A percentile compares a stretch with the other conserved stretches of the same genome.
Evolutionary conservation across 2,888 invertebrate genomes (phyloP).

Genomic region (Drepanosiphum platanoidis): DNA sequence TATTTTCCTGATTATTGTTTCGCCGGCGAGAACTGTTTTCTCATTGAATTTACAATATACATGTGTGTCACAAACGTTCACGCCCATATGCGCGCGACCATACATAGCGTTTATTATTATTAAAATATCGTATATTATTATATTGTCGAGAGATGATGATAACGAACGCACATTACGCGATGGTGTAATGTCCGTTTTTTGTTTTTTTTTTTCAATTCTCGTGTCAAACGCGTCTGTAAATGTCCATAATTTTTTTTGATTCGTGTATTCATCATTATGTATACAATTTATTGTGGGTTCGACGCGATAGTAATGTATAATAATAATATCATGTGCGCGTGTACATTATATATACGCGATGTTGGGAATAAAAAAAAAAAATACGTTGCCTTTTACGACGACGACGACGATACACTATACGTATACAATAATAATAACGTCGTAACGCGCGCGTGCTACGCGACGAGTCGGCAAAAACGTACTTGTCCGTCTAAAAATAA

Average conservation of each 20-base stretch:
- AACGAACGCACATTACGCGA: background rate
- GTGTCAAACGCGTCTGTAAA: background rate
- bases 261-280: too few relatives aligned
- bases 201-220: background rate
- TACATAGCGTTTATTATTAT: background rate
- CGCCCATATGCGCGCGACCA: background rate
- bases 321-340: background rate
- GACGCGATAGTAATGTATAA: background rate
- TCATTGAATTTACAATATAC: slow-evolving; percentile 4
- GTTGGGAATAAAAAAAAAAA: too few relatives aligned
- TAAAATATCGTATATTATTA: background rate
- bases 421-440: too few relatives aligned
- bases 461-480: too few relatives aligned
- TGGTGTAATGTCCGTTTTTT: background rate
- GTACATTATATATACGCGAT: too few relatives aligned
- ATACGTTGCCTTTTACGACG: slow-evolving; percentile 29
- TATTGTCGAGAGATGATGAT: background rate
- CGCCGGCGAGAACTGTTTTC: background rate
- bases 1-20: slow-evolving; percentile 49
- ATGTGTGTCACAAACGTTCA: background rate
- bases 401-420: background rate
- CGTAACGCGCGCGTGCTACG: too few relatives aligned
- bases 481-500: too few relatives aligned
- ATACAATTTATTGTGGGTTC: background rate
- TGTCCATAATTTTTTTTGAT: background rate